Percentiles rank a stretch among this genome's conserved stretches.
phyloP scores from a whole-genome alignment of 2,888 invertebrate species.

The Calameuta filiformis region DNA sequence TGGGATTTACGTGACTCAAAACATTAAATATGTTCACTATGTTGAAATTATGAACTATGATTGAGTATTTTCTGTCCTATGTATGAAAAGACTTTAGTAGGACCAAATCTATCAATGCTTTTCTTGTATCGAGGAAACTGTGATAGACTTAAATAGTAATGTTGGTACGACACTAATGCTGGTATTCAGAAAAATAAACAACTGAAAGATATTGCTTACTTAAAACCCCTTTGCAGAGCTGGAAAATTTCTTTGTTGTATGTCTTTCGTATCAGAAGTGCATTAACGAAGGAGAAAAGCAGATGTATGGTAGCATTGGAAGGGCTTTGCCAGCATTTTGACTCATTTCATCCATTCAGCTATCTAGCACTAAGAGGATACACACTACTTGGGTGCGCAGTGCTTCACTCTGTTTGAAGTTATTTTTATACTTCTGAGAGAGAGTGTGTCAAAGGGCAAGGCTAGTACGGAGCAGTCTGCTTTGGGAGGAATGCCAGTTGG shows the following conservation, averaged over 20 bases:
- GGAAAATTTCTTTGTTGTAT: neutral
- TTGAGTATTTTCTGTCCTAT: neutral
- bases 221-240: neutral
- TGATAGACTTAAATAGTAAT: neutral
- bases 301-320: neutral
- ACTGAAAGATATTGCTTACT: neutral
- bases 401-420: conserved; percentile 24
- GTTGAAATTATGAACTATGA: neutral
- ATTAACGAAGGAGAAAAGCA: neutral
- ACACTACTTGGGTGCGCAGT: neutral
- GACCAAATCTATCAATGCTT: neutral
- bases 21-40: neutral
- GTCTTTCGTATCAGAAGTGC: neutral
- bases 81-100: neutral
- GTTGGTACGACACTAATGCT: neutral
- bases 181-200: neutral
- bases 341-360: neutral
- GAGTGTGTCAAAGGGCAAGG: conserved; percentile 64
- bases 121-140: neutral
- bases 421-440: conserved; percentile 45
- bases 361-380: neutral
- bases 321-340: neutral
- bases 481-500: conserved; percentile 56
- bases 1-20: neutral
- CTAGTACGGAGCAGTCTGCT: conserved; percentile 42